Percentiles rank a stretch among this genome's conserved stretches.
phyloP scores from a whole-genome alignment of 2,113 vertebrate genomes.

The Pollimyrus isidori region DNA sequence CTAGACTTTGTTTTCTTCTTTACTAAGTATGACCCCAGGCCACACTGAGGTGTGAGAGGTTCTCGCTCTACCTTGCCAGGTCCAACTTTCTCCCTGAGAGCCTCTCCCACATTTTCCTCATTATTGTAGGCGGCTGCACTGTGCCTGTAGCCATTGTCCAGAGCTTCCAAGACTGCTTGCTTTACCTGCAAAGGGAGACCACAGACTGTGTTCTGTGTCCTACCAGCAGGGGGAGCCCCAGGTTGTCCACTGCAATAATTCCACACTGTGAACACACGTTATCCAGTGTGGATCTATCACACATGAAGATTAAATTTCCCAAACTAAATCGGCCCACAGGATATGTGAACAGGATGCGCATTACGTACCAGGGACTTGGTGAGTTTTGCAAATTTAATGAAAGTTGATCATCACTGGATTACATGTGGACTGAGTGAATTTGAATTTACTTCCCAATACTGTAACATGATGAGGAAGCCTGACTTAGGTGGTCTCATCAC shows the following conservation, averaged over 20 bases:
- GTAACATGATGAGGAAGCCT: not conserved
- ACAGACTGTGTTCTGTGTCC: not conserved
- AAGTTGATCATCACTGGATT: not conserved
- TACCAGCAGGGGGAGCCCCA: not conserved
- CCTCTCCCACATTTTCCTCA: constrained; percentile 60
- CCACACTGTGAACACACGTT: not conserved
- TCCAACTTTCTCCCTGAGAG: constrained; percentile 46
- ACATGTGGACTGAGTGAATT: not conserved
- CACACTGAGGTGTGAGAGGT: not conserved
- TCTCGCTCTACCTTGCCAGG: constrained; percentile 47
- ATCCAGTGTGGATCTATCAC: not conserved
- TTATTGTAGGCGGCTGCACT: constrained; percentile 59
- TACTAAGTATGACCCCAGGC: not conserved
- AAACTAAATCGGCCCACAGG: not conserved
- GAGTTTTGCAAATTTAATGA: not conserved
- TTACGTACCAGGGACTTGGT: not conserved
- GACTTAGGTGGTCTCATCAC: not conserved
- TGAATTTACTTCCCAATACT: not conserved
- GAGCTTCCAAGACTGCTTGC: constrained; percentile 55
- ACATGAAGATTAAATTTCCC: not conserved
- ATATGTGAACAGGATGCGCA: not conserved
- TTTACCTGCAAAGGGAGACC: constrained; percentile 46
- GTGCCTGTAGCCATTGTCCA: constrained; percentile 62
- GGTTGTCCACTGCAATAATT: not conserved
- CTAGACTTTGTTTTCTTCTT: not conserved